Evolutionary conservation across 2,113 vertebrate genomes (phyloP).

Genomic region (Sinocyclocheilus grahami): DNA sequence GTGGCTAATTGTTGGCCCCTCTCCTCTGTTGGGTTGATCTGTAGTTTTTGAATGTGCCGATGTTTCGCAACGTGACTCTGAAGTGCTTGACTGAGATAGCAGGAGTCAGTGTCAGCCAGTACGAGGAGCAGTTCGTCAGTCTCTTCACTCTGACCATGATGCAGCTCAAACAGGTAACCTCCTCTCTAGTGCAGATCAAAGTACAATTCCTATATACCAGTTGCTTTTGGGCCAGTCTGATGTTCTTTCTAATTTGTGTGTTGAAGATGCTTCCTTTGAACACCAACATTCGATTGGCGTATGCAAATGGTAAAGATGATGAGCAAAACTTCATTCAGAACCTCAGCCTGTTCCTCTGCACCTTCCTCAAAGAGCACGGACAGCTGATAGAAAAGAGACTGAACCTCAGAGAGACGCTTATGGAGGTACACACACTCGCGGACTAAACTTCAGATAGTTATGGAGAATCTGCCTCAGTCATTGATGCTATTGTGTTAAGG

Average conservation of each 20-base stretch:
- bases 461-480: neutral
- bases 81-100: slow-evolving; percentile 99
- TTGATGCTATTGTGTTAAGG: neutral
- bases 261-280: slow-evolving; percentile 96
- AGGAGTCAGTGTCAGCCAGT: slow-evolving; percentile 96
- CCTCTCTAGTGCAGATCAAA: neutral
- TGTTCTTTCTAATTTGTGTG: neutral
- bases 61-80: slow-evolving; percentile 98
- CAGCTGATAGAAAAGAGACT: no score
- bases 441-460: neutral
- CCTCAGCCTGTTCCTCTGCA: slow-evolving; percentile 98
- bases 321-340: slow-evolving; percentile 99
- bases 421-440: slow-evolving; percentile 83
- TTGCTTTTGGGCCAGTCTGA: no score
- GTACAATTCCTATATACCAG: neutral
- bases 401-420: slow-evolving; percentile 83
- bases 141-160: slow-evolving; percentile 99
- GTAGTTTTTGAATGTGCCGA: slow-evolving; percentile 97
- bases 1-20: neutral
- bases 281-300: slow-evolving; percentile 95
- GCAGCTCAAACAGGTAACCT: slow-evolving; percentile 94
- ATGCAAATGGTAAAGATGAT: slow-evolving; percentile 96
- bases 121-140: slow-evolving; percentile 97
- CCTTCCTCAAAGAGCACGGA: slow-evolving; percentile 92
- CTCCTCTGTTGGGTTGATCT: neutral